Conservation (phyloP, 2,888 invertebrate species). For the Agrochola litura region DNA sequence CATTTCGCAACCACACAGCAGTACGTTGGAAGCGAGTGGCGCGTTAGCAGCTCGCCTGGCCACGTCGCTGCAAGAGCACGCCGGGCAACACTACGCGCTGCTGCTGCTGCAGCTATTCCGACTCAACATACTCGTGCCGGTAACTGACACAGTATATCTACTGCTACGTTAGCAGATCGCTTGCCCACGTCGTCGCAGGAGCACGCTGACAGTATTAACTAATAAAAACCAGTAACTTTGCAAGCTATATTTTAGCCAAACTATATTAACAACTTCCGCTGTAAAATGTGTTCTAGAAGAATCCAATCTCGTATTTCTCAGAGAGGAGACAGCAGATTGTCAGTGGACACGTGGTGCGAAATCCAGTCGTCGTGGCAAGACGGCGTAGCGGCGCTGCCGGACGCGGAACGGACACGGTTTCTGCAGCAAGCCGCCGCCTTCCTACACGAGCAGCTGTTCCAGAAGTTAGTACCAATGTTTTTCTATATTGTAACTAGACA, state of each 20-base stretch:
- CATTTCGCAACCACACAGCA: conserved; percentile 16
- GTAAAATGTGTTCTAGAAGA: neutral
- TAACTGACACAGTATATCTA: conserved; percentile 40
- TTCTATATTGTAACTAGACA: neutral
- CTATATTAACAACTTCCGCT: neutral
- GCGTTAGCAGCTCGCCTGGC: conserved; percentile 62
- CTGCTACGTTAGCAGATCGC: neutral
- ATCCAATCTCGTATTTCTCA: conserved; percentile 22
- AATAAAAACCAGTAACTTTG: neutral
- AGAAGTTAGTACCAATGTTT: neutral
- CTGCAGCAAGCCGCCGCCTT: conserved; percentile 42
- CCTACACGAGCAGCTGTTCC: conserved; percentile 24
- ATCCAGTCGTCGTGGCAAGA: conserved; percentile 91
- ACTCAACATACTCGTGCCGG: conserved; percentile 67
- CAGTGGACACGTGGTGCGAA: conserved; percentile 89
- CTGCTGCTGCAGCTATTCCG: conserved; percentile 64
- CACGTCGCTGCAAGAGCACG: conserved; percentile 55
- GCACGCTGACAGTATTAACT: neutral
- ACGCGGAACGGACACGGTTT: conserved; percentile 12
- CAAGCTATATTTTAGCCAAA: neutral
- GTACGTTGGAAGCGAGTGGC: conserved; percentile 22
- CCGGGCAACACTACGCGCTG: conserved; percentile 33
- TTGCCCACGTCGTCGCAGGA: neutral
- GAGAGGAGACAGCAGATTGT: conserved; percentile 74
- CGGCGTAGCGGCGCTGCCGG: conserved; percentile 63